Evolutionary conservation across 2,888 invertebrate species (phyloP).

Genomic region (Phlogophora meticulosa): DNA sequence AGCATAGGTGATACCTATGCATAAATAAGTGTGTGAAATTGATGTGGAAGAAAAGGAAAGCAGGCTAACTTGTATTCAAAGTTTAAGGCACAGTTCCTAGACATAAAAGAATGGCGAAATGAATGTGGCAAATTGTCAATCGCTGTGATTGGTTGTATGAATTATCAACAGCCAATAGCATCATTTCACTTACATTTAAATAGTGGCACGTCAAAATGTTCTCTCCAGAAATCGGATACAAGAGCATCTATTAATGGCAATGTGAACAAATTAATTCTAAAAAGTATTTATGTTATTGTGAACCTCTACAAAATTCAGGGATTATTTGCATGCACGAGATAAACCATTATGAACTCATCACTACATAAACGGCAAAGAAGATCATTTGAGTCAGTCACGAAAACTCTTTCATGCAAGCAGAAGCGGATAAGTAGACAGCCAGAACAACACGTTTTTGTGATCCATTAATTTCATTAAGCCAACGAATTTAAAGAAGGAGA

Average conservation of each 20-base stretch:
- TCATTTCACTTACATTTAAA: no score
- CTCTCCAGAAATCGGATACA: neutral
- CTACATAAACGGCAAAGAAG: neutral
- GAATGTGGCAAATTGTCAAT: no score
- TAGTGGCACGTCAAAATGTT: no score
- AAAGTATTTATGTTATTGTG: no score
- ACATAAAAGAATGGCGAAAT: no score
- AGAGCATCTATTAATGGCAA: neutral
- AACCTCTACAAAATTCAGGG: no score
- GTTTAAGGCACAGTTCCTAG: neutral
- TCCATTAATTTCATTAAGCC: neutral
- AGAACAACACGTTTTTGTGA: conserved; percentile 1
- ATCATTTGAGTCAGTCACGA: neutral
- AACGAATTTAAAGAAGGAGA: conserved; percentile 3
- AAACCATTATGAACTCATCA: neutral
- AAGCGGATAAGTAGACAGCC: neutral
- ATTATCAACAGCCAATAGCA: no score
- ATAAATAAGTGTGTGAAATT: neutral
- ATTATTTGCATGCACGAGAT: neutral
- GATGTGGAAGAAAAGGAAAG: neutral
- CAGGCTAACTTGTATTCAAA: neutral
- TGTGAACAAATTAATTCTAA: neutral
- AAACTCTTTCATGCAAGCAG: neutral
- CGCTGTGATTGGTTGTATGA: no score
- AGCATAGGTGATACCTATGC: neutral